Evolutionary conservation across 2,797 vertebrate species (phyloP).

Genomic region (Coranthus polyacanthus): DNA sequence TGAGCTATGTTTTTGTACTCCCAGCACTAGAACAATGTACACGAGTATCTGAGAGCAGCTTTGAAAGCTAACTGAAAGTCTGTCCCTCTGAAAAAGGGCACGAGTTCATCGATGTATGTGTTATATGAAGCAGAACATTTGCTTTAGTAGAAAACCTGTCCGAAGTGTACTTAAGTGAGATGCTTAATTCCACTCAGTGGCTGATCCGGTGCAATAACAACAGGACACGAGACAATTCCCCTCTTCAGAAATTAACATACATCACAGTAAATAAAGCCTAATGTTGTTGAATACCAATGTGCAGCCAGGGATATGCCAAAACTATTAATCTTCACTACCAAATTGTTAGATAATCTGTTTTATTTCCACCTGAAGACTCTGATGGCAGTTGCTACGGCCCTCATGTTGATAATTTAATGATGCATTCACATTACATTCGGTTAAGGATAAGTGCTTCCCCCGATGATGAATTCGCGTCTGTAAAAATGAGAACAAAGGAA

Average conservation of each 20-base stretch:
- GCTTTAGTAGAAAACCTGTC: slow-evolving; percentile 12
- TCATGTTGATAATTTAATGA: slow-evolving; percentile 55
- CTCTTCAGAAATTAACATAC: slow-evolving; percentile 49
- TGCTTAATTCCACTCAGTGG: slow-evolving; percentile 42
- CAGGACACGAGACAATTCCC: slow-evolving; percentile 42
- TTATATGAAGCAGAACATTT: no score
- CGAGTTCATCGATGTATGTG: no score
- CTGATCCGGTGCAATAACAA: slow-evolving; percentile 29
- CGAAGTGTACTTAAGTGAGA: no score
- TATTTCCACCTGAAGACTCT: slow-evolving; percentile 49
- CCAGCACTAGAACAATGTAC: no score
- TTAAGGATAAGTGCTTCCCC: slow-evolving; percentile 35
- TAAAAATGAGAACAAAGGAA: slow-evolving; percentile 37
- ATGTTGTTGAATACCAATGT: slow-evolving; percentile 52
- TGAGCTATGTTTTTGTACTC: no score
- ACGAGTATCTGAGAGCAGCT: no score
- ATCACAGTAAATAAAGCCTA: slow-evolving; percentile 40
- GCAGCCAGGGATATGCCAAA: slow-evolving; percentile 34
- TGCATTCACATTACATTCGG: slow-evolving; percentile 38
- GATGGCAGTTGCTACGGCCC: slow-evolving; percentile 32
- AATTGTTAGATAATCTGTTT: slow-evolving; percentile 49
- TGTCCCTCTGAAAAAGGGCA: no score
- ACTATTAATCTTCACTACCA: slow-evolving; percentile 30
- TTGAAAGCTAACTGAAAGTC: no score
- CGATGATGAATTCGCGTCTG: slow-evolving; percentile 12